Base-by-base conservation (phyloP, 2,113 vertebrate genomes). In the Vombatus ursinus region DNA sequence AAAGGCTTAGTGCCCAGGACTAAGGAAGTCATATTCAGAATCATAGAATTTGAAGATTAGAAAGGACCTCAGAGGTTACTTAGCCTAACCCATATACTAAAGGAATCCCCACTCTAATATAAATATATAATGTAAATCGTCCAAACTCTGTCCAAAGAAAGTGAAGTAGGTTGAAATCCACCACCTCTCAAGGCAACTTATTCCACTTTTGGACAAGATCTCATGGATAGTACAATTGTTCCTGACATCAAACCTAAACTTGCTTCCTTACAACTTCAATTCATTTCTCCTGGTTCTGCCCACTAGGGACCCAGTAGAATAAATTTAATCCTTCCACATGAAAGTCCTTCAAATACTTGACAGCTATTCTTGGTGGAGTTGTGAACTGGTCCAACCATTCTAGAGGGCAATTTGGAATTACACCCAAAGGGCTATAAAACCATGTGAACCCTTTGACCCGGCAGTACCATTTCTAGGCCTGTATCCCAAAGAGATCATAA, bases 251-350 rank as follows among this genome's bases (percentile, higher is more conserved):
- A 84, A 44, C 68, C 6, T 44, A 44, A 84, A 84, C n/a, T 84
- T 84, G n/a, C 68, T 84, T 84, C 22, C 6, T 77, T n/a, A 77
- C 31, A n/a, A n/a, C 16, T n/a, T 77, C 14, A n/a, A n/a, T 1
- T 14, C 5, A n/a, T n/a, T 77, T 77, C 68, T 77, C 37, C 16
- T 77, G 68, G 31, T 77, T 77, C 68, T 77, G 1, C 5, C 31
- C 0, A 12, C 12, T 37, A 16, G 57, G 5, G 14, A 0, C 0
- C 4, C 37, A n/a, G 37, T 2, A 77, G 14, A 77, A 77, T 1
- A 77, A n/a, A n/a, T 77, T n/a, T 77, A 77, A 77, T 77, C 68
- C 37, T 77, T 77, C 31, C 12, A 77, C 4, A 19, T 77, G 16
- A 77, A n/a, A 77, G 14, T n/a, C 37, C 68, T 77, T 22, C 37